phyloP scores from a whole-genome alignment of 2,888 invertebrate genomes.

The Atrina japonica region DNA sequence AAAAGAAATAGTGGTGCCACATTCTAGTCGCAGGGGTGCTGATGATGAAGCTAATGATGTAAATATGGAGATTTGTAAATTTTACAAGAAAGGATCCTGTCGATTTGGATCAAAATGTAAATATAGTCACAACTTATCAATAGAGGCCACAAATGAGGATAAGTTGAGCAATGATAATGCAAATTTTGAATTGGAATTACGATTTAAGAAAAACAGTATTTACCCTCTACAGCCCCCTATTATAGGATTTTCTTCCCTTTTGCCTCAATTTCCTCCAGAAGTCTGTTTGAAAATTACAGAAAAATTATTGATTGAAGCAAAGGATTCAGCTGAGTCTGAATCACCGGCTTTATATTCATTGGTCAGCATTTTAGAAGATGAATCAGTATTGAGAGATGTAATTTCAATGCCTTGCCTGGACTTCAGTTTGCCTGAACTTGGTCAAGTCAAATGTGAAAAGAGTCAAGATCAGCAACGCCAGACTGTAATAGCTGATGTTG shows the following conservation, averaged over 20 bases:
- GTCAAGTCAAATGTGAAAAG: no score
- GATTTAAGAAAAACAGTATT: slow-evolving; percentile 69
- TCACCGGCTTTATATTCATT: slow-evolving; percentile 73
- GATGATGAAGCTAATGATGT: slow-evolving; percentile 11
- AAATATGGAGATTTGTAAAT: slow-evolving; percentile 58
- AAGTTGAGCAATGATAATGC: slow-evolving; percentile 21
- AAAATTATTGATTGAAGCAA: slow-evolving; percentile 66
- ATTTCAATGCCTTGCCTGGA: slow-evolving; percentile 58
- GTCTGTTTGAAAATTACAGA: slow-evolving; percentile 70
- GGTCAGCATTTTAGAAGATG: slow-evolving; percentile 71
- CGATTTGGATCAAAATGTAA: slow-evolving; percentile 69
- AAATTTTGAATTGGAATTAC: slow-evolving; percentile 70
- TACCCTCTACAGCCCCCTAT: slow-evolving; percentile 74
- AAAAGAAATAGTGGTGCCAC: slow-evolving; percentile 51
- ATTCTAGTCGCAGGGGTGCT: slow-evolving; percentile 27
- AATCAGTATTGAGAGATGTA: slow-evolving; percentile 57
- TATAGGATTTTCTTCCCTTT: slow-evolving; percentile 69
- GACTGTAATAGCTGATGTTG: not conserved
- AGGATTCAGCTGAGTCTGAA: slow-evolving; percentile 53
- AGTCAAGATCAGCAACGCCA: not conserved
- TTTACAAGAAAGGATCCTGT: slow-evolving; percentile 71
- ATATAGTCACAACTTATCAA: slow-evolving; percentile 52
- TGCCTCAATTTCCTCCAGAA: slow-evolving; percentile 61
- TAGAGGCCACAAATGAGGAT: slow-evolving; percentile 29
- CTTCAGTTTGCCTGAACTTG: slow-evolving; percentile 58